Conservation (phyloP, 2,888 invertebrate genomes). For the Pseudeuparius sepicola region DNA sequence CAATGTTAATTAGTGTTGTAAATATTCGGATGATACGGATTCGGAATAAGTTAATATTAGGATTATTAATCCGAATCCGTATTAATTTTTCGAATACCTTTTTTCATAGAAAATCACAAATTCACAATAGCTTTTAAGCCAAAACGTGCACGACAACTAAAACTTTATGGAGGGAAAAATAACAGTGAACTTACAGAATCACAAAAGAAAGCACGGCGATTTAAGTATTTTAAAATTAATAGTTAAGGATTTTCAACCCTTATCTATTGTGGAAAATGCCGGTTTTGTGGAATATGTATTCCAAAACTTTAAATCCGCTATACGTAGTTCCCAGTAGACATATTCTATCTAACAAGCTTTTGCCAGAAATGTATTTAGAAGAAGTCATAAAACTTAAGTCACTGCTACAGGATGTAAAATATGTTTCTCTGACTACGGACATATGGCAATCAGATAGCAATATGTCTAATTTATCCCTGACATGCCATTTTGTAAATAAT, state of each 20-base stretch:
- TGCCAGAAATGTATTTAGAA: not conserved
- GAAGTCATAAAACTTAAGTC: constrained; percentile 3
- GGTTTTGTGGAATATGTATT: constrained; percentile 1
- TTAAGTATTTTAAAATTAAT: constrained; percentile 6
- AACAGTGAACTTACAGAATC: constrained; percentile 2
- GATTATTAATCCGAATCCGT: too few species aligned
- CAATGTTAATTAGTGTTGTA: too few species aligned
- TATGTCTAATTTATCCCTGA: constrained; percentile 10
- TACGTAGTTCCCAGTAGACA: constrained; percentile 18
- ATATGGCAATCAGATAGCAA: constrained; percentile 4
- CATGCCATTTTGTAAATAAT: constrained; percentile 12
- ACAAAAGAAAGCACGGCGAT: not conserved
- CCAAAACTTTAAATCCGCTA: not conserved
- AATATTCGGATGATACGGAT: too few species aligned
- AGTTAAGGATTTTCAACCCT: constrained; percentile 4
- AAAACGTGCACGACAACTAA: constrained; percentile 3
- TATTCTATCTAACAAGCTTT: constrained; percentile 13
- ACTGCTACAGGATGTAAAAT: not conserved
- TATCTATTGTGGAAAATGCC: constrained; percentile 3
- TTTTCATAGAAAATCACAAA: too few species aligned
- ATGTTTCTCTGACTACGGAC: constrained; percentile 6
- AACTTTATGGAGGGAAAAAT: constrained; percentile 5
- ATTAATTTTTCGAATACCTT: too few species aligned
- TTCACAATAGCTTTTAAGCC: too few species aligned
- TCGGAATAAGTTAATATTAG: too few species aligned